phyloP scores from a whole-genome alignment of 92 coral and sea anemone species.

The Metridium senile region DNA sequence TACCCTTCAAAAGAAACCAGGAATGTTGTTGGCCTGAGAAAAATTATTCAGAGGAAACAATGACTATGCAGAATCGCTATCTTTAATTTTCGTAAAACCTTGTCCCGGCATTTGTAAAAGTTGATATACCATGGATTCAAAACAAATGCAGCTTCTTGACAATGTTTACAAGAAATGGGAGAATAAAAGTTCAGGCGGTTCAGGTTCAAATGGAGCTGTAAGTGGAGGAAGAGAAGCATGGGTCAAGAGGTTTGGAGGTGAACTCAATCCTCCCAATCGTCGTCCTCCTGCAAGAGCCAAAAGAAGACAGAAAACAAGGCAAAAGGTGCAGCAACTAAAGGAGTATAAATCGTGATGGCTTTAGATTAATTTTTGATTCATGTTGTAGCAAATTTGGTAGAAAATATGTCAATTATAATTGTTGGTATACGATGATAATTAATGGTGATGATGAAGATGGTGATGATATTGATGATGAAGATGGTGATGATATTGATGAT shows the following conservation, averaged over 20 bases:
- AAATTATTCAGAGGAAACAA: neutral
- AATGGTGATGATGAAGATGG: too few relatives aligned
- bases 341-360: neutral
- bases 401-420: too few relatives aligned
- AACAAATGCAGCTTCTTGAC: conserved; percentile 57
- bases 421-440: too few relatives aligned
- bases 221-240: conserved; percentile 9
- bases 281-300: conserved; percentile 25
- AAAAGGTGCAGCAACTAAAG: neutral
- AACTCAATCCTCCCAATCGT: conserved; percentile 12
- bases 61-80: neutral
- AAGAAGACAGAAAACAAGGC: conserved; percentile 4
- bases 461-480: too few relatives aligned
- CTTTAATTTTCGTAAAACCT: neutral
- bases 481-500: too few relatives aligned
- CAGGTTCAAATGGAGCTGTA: neutral
- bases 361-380: too few relatives aligned
- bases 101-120: neutral
- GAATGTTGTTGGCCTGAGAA: neutral
- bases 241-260: conserved; percentile 5
- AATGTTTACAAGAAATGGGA: conserved; percentile 94
- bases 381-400: too few relatives aligned
- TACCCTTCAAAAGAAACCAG: neutral
- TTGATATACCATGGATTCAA: conserved; percentile 27
- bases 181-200: conserved; percentile 57